Base-by-base conservation (phyloP, 2,797 vertebrate genomes). In the Eurystomus glaucurus region DNA sequence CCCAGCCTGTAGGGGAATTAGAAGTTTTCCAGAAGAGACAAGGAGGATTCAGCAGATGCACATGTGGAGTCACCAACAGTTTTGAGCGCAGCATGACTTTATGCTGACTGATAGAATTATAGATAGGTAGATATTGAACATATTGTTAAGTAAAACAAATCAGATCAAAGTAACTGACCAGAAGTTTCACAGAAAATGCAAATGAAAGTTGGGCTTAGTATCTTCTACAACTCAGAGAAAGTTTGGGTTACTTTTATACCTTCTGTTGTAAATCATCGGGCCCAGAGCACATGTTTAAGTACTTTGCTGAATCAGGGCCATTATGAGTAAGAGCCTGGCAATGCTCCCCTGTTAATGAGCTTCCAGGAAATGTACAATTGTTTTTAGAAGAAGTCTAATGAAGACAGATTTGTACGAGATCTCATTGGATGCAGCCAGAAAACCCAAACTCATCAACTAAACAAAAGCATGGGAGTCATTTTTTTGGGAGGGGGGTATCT, bases 361-460 rank as follows among this genome's bases (percentile, higher is more conserved):
- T 95, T 97, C 94, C 95, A 92, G 96, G 97, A 98, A 98, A 98
- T 85, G 89, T 94, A 93, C 94, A 93, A 74, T 95, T 98, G 92
- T 86, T 97, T 96, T 97, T 96, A 98, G 94, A 97, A 96, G 95
- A 92, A 94, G 83, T 71, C 84, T 98, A 98, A 98, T 98, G 98
- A 98, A 98, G 98, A 98, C 8, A 46, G 95, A 98, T 98, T 98
- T 96, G 95, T 96, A 94, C 91, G 92, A 90, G 62, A 93, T 96
- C 95, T 96, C 96, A 97, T 97, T 97, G 96, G 97, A 97, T 96
- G 97, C 94, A 97, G 95, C 90, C 97, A 98, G 96, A 95, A 98
- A 97, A 98, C 84, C 93, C 95, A 98, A 98, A 97, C 96, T 97
- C 97, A 97, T 97, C 88, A 96, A 96, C 76, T 75, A 94, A 97